A percentile compares a stretch with the other conserved stretches of the same genome.
phyloP scores from a whole-genome alignment of 2,113 vertebrate species.

The Clarias batrachus region DNA sequence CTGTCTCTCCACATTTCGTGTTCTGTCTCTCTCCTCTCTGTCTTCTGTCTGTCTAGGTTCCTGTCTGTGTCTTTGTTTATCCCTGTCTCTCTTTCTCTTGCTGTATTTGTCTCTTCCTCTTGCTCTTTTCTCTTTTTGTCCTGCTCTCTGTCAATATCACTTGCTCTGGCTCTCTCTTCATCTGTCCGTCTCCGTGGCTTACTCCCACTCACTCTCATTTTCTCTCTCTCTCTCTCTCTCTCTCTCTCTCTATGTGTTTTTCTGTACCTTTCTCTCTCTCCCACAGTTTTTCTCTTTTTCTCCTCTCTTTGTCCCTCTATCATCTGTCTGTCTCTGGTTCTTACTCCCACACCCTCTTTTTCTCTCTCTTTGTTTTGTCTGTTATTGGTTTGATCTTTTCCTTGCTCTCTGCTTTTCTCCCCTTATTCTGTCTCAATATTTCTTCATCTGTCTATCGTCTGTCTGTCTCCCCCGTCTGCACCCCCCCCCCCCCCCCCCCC shows the following conservation, averaged over 20 bases:
- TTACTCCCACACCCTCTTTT: too few relatives aligned
- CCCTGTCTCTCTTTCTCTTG: background rate
- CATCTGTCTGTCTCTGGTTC: too few relatives aligned
- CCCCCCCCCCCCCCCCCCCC: too few relatives aligned
- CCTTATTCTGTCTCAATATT: slow-evolving; percentile 35
- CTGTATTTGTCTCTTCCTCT: background rate
- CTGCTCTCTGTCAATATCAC: background rate
- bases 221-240: background rate
- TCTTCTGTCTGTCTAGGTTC: background rate
- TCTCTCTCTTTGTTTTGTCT: slow-evolving; percentile 35
- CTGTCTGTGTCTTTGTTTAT: background rate
- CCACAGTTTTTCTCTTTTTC: too few relatives aligned
- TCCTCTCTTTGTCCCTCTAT: too few relatives aligned
- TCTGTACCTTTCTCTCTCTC: background rate
- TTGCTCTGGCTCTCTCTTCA: background rate
- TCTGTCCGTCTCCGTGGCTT: background rate
- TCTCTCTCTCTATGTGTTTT: background rate
- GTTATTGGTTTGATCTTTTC: background rate
- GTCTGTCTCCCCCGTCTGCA: background rate
- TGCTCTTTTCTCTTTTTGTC: slow-evolving; percentile 33
- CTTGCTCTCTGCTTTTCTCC: background rate
- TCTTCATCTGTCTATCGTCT: background rate
- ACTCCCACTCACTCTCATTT: too few relatives aligned
- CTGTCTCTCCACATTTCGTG: too few relatives aligned
- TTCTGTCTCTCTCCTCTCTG: background rate